These are phyloP conservation scores for Gymnothorax javanicus DNA, from an alignment of 2,797 vertebrate species.

Conservation along the genomic window DNA sequence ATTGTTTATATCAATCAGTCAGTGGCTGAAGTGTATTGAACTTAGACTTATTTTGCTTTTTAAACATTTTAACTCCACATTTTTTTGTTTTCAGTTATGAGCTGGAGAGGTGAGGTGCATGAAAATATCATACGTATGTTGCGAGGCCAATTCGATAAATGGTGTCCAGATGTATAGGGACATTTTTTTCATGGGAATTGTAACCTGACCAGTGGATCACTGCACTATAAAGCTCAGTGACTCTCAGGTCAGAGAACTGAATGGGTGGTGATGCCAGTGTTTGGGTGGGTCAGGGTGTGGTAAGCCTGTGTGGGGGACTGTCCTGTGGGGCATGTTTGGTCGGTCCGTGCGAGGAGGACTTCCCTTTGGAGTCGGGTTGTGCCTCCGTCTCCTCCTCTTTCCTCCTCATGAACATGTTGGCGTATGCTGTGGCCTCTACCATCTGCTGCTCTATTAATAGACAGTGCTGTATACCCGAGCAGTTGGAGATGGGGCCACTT, in stretches of 20 bases:
- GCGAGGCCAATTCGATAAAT: not conserved
- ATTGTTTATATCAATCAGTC: not conserved
- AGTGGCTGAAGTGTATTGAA: not conserved
- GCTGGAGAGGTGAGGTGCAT: not conserved
- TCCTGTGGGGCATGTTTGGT: not conserved
- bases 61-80: not conserved
- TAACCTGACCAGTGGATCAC: not conserved
- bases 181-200: too few relatives aligned
- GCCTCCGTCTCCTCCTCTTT: not conserved
- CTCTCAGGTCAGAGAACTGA: not conserved
- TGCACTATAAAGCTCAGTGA: not conserved
- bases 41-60: not conserved
- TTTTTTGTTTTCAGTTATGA: not conserved
- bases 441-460: slow-evolving; percentile 20
- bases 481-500: not conserved
- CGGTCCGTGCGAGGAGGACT: not conserved
- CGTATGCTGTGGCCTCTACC: slow-evolving; percentile 9
- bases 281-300: not conserved
- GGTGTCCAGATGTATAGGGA: not conserved
- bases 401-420: not conserved
- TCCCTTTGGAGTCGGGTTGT: slow-evolving; percentile 3
- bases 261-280: not conserved
- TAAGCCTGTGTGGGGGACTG: not conserved
- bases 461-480: slow-evolving; percentile 2
- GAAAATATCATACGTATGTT: not conserved